These are phyloP conservation scores for Pelecanus crispus DNA, from an alignment of 2,113 vertebrate species.

Conservation along the genomic window DNA sequence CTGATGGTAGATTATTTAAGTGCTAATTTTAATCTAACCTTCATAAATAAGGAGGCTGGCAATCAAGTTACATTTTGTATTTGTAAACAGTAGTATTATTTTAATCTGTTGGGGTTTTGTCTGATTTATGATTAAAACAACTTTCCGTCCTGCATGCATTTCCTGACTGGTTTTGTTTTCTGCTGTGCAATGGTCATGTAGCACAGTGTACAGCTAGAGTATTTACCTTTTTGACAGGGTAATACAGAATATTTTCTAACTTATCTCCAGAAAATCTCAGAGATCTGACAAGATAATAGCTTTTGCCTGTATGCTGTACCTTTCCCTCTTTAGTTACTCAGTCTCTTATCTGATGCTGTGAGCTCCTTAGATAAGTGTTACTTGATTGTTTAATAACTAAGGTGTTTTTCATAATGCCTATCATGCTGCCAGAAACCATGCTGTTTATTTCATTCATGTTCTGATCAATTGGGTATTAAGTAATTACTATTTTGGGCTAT, in stretches of 20 bases:
- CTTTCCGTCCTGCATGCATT: not conserved
- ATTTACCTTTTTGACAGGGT: constrained; percentile 54
- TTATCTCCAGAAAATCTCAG: constrained; percentile 54
- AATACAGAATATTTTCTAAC: constrained; percentile 57
- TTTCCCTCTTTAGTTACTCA: constrained; percentile 59
- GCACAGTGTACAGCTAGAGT: not conserved
- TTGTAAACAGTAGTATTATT: not conserved
- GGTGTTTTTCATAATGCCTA: constrained; percentile 48
- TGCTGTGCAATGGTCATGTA: not conserved
- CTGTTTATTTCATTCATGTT: constrained; percentile 55
- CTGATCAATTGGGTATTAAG: constrained; percentile 53
- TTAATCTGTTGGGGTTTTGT: not conserved
- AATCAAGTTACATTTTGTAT: not conserved
- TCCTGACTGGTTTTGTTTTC: not conserved
- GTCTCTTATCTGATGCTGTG: constrained; percentile 42
- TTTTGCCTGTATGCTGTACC: constrained; percentile 35
- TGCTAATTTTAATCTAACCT: not conserved
- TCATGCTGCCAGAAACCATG: constrained; percentile 32
- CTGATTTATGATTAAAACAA: not conserved
- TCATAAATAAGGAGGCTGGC: not conserved
- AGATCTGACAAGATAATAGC: constrained; percentile 63
- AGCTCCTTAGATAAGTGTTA: constrained; percentile 58
- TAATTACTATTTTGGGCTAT: constrained; percentile 50
- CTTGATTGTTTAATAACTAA: constrained; percentile 64
- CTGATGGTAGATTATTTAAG: not conserved